phyloP scores from a whole-genome alignment of 2,113 vertebrate genomes.

The Psophia crepitans region DNA sequence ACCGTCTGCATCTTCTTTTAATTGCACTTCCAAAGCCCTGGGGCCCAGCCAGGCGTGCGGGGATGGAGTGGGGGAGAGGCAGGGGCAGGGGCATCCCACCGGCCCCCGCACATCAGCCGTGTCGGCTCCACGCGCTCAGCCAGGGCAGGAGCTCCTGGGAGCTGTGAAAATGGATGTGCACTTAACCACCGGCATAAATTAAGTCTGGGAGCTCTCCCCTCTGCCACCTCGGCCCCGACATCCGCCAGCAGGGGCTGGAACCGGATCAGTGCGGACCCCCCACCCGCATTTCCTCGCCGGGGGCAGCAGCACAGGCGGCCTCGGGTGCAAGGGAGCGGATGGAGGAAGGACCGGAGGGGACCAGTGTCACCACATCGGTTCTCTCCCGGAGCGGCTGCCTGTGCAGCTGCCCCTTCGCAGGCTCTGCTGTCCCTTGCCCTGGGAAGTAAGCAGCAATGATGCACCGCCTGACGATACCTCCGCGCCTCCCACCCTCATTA shows the following conservation, averaged over 20 bases:
- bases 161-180: neutral
- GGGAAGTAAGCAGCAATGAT: neutral
- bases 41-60: accelerated
- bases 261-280: neutral
- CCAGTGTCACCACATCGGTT: accelerated
- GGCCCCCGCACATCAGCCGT: neutral
- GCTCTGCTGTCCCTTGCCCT: neutral
- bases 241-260: neutral
- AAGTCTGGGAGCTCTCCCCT: neutral
- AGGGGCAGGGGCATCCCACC: neutral
- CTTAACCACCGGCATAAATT: neutral
- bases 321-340: neutral
- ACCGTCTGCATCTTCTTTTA: neutral
- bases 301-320: neutral
- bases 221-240: accelerated
- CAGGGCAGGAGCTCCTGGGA: neutral
- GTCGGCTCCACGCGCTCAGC: accelerated
- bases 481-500: constrained; percentile 8
- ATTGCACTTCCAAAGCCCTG: neutral
- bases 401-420: neutral
- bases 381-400: neutral
- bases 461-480: neutral
- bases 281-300: neutral
- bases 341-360: neutral
- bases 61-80: neutral